A percentile compares a stretch with the other conserved stretches of the same genome.
phyloP scores from a whole-genome alignment of 2,797 vertebrate species.

The Mallotus villosus region DNA sequence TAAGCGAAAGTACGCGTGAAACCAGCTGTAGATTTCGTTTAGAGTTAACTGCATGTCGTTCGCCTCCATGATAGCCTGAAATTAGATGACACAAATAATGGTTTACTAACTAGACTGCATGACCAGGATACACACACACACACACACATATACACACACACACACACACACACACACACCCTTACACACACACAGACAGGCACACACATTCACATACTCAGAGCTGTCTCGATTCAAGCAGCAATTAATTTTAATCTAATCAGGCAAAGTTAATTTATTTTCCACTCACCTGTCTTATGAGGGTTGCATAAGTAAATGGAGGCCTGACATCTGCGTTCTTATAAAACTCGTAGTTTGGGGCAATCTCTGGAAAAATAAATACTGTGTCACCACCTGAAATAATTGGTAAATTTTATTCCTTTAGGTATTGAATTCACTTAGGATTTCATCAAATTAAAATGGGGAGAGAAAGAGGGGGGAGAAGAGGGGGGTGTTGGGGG shows the following conservation, averaged over 20 bases:
- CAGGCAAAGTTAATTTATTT: constrained; percentile 88
- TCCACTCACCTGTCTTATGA: constrained; percentile 99
- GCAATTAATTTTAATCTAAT: constrained; percentile 95
- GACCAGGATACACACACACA: constrained; percentile 35
- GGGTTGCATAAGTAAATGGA: constrained; percentile 99
- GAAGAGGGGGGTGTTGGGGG: constrained; percentile 16
- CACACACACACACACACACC: constrained; percentile 12
- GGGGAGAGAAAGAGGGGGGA: constrained; percentile 1
- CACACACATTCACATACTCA: constrained; percentile 52
- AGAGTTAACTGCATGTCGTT: constrained; percentile 99
- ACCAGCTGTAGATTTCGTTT: constrained; percentile 99
- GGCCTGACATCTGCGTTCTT: constrained; percentile 99
- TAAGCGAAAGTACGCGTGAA: constrained; percentile 99
- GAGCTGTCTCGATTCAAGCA: constrained; percentile 79
- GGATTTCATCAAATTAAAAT: constrained; percentile 76
- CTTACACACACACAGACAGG: constrained; percentile 9
- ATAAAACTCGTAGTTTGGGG: constrained; percentile 99
- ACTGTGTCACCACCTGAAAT: constrained; percentile 76
- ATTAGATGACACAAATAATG: constrained; percentile 92
- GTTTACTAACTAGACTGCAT: constrained; percentile 85
- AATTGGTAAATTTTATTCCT: constrained; percentile 78
- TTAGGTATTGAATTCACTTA: constrained; percentile 67
- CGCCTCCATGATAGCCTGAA: constrained; percentile 99
- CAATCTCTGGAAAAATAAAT: constrained; percentile 93
- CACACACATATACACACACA: constrained; percentile 10